phyloP scores from a whole-genome alignment of 2,113 vertebrate species.

The Climacteris rufus region DNA sequence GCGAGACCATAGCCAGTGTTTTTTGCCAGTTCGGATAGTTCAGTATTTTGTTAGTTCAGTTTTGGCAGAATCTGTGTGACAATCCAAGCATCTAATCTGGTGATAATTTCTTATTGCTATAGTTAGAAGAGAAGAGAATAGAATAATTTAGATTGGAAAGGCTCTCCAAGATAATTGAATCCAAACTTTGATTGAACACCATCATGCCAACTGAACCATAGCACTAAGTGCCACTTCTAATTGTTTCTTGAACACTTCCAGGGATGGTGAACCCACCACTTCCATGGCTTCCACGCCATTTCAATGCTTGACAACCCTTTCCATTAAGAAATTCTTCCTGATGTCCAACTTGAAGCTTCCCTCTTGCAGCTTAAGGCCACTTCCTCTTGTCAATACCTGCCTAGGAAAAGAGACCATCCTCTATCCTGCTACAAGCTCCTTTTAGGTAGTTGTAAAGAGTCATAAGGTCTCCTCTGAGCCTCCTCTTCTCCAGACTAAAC shows the following conservation, averaged over 20 bases:
- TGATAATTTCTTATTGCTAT: background rate
- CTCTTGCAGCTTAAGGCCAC: background rate
- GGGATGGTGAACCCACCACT: background rate
- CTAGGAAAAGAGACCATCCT: background rate
- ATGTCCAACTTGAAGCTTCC: background rate
- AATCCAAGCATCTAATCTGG: background rate
- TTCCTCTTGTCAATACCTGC: background rate
- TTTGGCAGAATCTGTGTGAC: background rate
- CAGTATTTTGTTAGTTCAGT: background rate
- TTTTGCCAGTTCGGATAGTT: background rate
- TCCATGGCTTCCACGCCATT: background rate
- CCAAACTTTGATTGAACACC: background rate
- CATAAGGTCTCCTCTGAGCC: background rate
- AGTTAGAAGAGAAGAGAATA: background rate
- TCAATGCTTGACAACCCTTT: background rate
- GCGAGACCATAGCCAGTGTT: background rate
- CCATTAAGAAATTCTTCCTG: background rate
- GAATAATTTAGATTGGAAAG: background rate
- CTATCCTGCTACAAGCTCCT: background rate
- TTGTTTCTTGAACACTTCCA: background rate
- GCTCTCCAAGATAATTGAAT: background rate
- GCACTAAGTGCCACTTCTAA: background rate
- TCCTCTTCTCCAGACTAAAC: background rate
- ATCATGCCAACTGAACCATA: background rate
- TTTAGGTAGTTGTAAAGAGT: background rate